phyloP scores from a whole-genome alignment of 2,888 invertebrate species.

The Eupithecia subumbrata region DNA sequence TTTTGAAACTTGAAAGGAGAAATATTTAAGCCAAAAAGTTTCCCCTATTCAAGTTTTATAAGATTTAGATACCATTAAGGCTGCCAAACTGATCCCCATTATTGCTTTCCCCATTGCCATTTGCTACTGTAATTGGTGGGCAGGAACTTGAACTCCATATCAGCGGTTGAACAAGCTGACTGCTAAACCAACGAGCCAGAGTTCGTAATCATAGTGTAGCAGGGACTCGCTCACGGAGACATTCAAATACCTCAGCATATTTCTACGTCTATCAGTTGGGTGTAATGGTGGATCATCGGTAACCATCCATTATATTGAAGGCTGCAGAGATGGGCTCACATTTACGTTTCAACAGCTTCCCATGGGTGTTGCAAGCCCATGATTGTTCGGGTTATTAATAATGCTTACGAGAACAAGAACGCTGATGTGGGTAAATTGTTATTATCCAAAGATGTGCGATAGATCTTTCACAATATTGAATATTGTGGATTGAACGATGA shows the following conservation, averaged over 20 bases:
- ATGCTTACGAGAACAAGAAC: slow-evolving; percentile 21
- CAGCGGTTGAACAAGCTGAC: too few species aligned
- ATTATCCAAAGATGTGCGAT: not conserved
- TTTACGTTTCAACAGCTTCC: slow-evolving; percentile 47
- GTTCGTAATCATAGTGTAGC: too few species aligned
- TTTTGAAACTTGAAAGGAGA: too few species aligned
- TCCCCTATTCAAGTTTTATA: too few species aligned
- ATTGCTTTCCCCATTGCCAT: too few species aligned
- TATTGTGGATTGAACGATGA: not conserved
- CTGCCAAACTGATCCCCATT: too few species aligned
- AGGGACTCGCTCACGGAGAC: too few species aligned
- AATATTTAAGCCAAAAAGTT: too few species aligned
- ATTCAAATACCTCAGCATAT: not conserved
- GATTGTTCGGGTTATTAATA: slow-evolving; percentile 40
- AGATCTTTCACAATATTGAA: not conserved
- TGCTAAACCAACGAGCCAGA: too few species aligned
- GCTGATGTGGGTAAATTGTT: slow-evolving; percentile 18
- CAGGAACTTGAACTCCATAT: too few species aligned
- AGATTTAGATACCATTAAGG: too few species aligned
- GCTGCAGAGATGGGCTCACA: slow-evolving; percentile 40
- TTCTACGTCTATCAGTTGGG: slow-evolving; percentile 8
- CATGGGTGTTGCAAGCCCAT: slow-evolving; percentile 43
- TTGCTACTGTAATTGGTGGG: too few species aligned
- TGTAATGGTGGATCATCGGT: slow-evolving; percentile 23
- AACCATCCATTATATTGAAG: slow-evolving; percentile 37